Evolutionary conservation across 2,888 invertebrate genomes (phyloP), one percentile per base, ranked within the genome.

Genomic region (Sinelater perroti): DNA sequence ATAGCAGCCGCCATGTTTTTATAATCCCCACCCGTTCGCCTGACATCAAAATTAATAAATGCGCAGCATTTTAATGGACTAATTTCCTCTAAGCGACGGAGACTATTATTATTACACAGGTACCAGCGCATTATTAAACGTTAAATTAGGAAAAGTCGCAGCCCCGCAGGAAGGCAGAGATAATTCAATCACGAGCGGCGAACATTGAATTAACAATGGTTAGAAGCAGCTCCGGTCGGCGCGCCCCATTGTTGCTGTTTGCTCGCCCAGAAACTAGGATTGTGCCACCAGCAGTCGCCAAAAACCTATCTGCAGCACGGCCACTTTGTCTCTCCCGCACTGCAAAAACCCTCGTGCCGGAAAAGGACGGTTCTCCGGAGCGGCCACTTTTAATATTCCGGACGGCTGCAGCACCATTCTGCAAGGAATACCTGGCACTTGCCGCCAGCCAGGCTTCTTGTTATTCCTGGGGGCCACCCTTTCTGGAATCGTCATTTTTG

Each of bases 1-100:
- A 67, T 65, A 66, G 67, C 67, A 63, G 67, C 65, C 65, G 61
- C 64, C 62, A 65, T 65, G 64, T 67, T 66, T 66, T 65, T 63
- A 62, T 65, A 66, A 63, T 62, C 63, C 59, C 63, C 62, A 52
- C 57, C 56, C 40, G 45, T 51, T 56, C 26, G 50, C 47, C 62
- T 61, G 58, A 55, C 64, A 62, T 64, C 62, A 62, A 59, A 64
- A 64, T 64, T 64, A 65, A 65, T 63, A 63, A 63, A 65, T 64
- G 60, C 61, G 57, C 57, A 53, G 61, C 60, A 65, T 63, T 63
- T 60, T 61, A 61, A 63, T 62, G 60, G 64, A 62, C 64, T 64
- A 64, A 64, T 64, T 62, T 64, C 62, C 61, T 55, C 61, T 62
- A 64, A 60, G 59, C 61, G 61, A 59, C 60, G 58, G 36, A 56